These are phyloP conservation scores for Philopedon plagiatum DNA, from an alignment of 2,888 invertebrate species.

Conservation along the genomic window DNA sequence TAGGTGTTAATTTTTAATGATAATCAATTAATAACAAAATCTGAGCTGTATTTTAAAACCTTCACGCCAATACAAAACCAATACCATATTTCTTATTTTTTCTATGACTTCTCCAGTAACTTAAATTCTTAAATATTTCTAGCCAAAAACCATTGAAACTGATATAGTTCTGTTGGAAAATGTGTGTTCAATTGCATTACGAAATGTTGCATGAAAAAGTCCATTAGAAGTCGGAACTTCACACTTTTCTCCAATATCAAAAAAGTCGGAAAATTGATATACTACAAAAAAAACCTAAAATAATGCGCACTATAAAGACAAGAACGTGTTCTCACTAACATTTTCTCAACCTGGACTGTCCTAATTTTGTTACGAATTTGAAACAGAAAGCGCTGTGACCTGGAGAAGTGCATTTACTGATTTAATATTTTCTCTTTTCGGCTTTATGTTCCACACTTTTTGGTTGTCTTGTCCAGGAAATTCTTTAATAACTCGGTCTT, in stretches of 20 bases:
- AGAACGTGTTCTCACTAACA: too few relatives aligned
- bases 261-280: conserved; percentile 49
- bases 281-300: conserved; percentile 47
- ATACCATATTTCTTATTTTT: conserved; percentile 2
- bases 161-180: conserved; percentile 39
- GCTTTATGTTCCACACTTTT: too few relatives aligned
- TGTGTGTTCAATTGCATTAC: conserved; percentile 45
- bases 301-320: too few relatives aligned
- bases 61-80: neutral
- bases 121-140: conserved; percentile 2
- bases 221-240: conserved; percentile 42
- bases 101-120: conserved; percentile 5
- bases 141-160: conserved; percentile 14
- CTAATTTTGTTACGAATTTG: too few relatives aligned
- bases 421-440: too few relatives aligned
- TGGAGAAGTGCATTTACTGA: too few relatives aligned
- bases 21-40: neutral
- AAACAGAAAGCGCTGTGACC: too few relatives aligned
- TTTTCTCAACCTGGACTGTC: too few relatives aligned
- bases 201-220: conserved; percentile 47
- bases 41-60: neutral
- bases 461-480: too few relatives aligned
- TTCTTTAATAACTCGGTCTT: too few relatives aligned
- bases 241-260: conserved; percentile 47
- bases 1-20: neutral